Percentiles rank a stretch among this genome's conserved stretches.
Conservation (phyloP, 2,888 invertebrate species). For the Yponomeuta malinellus region DNA sequence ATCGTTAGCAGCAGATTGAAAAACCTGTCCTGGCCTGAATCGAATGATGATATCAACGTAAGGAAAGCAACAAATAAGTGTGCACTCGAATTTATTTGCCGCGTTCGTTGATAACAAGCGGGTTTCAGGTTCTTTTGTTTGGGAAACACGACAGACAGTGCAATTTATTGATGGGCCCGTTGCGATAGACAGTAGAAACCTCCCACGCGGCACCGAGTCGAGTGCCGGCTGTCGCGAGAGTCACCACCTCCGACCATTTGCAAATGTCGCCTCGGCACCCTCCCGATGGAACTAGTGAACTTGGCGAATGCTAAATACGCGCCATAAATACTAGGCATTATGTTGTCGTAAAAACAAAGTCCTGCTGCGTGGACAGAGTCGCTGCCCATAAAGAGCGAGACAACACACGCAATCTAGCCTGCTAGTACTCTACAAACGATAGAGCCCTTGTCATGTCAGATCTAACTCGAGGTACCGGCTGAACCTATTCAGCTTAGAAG, state of each 20-base stretch:
- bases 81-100: conserved; percentile 67
- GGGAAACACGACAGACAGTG: conserved; percentile 59
- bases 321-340: conserved; percentile 64
- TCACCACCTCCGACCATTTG: conserved; percentile 37
- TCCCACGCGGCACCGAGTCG: conserved; percentile 52
- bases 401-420: conserved; percentile 10
- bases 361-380: conserved; percentile 63
- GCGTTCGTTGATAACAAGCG: conserved; percentile 62
- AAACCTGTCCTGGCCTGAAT: conserved; percentile 24
- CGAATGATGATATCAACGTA: conserved; percentile 61
- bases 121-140: conserved; percentile 63
- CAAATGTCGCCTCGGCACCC: conserved; percentile 42
- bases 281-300: conserved; percentile 58
- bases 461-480: neutral
- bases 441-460: conserved; percentile 1
- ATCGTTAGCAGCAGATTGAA: conserved; percentile 13
- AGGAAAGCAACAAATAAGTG: conserved; percentile 54
- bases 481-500: neutral
- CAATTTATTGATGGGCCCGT: conserved; percentile 69
- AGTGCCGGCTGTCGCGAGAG: conserved; percentile 27
- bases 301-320: conserved; percentile 60
- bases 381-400: conserved; percentile 45
- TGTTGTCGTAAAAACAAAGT: conserved; percentile 70
- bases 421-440: neutral
- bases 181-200: conserved; percentile 68